Base-by-base conservation (phyloP, 2,113 vertebrate species). In the Ptyas mucosa region DNA sequence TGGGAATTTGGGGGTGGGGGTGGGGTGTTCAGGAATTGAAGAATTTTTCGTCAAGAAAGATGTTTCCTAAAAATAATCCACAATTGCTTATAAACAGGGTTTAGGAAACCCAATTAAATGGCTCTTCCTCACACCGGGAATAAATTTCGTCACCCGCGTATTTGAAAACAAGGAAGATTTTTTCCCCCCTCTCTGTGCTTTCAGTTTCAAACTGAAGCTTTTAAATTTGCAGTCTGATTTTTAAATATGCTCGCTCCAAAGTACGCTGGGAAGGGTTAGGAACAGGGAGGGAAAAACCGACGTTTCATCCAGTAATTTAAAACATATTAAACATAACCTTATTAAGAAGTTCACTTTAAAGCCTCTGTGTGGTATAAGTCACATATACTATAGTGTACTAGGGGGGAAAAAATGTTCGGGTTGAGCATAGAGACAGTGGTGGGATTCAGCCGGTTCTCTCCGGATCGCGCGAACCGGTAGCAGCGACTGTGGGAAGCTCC, bases 361-460 rank as follows among this genome's bases (percentile, higher is more conserved):
- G 96, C 94, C 96, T 95, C 88, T 89, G 21, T 95, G 96, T 97
- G 96, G 96, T 96, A 96, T 89, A 91, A 96, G 95, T 89, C 96
- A 96, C 94, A 97, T 97, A 97, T 94, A 96, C 96, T 97, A 97
- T 93, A 97, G 97, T 96, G 97, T 96, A 97, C 97, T 96, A 94
- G 91, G 95, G 96, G 94, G 1, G 1, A 21, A 55, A 95, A 91
- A 97, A 95, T 95, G 97, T 88, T 94, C 95, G 87, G 89, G 94
- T 95, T 92, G 95, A 97, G 95, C 93, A 92, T 95, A 97, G 94
- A n/a, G 21, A 85, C 21, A 23, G 55, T 49, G 46, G 46, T 7
- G 46, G 46, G 46, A 49, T 49, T 49, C 46, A 49, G 46, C 46
- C 46, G 4, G 6, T 49, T 49, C 6, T 5, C 5, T 49, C 46